Evolutionary conservation across 2,888 invertebrate species (phyloP), one percentile per base, ranked within the genome.

Genomic region (Gerris lacustris): DNA sequence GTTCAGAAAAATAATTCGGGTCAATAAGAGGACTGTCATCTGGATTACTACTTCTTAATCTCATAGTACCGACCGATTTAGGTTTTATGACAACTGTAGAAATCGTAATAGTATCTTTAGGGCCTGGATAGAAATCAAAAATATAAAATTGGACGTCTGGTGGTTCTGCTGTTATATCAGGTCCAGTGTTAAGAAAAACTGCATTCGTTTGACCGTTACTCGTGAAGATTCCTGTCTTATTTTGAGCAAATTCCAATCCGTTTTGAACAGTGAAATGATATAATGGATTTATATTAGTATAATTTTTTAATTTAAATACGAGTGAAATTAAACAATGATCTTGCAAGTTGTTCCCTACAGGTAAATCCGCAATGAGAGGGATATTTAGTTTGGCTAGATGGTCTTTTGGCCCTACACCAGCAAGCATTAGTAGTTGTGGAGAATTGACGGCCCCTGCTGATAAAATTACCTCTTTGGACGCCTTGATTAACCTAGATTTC

Each of bases 391-490:
- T 45, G 63, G 66, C 47, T 2, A 91, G 81, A 77, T 90, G 86
- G 11, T 83, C 80, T 11, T 80, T 81, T 0, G 89, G 88, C 6
- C 91, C 91, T 11, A 94, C 84, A 0, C 94, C 94, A 2, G 92
- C 91, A 62, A 94, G 79, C 91, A 94, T 90, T 44, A 95, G 82
- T 9, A 76, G 69, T 47, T 73, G 93, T 0, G 94, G 93, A 5
- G 91, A 87, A 78, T 91, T 90, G 74, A 94, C 84, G 0, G 92
- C 80, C 0, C 94, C 96, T 0, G 92, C 92, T 31, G 92, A 88
- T 66, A 97, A 79, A 73, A 97, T 89, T 0, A 96, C 86, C 80
- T 94, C 94, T 76, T 85, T 86, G 6, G 82, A 83, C 0, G 89
- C 89, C 73, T 45, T 45, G 6, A 93, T 86, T 68, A 89, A 84